These are phyloP conservation scores for Rhabdophis nuchalis DNA, from an alignment of 2,797 vertebrate genomes.

Conservation along the genomic window DNA sequence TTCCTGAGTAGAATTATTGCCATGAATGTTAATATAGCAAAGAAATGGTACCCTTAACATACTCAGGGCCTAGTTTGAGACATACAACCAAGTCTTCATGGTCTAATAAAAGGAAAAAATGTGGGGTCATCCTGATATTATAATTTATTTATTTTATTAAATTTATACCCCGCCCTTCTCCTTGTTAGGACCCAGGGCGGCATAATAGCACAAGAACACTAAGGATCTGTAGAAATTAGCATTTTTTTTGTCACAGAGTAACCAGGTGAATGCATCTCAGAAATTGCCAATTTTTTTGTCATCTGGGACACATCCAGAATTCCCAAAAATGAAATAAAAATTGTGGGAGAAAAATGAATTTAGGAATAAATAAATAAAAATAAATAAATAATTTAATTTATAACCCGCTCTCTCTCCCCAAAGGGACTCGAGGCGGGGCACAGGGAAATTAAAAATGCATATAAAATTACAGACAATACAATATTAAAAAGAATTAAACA, in stretches of 20 bases:
- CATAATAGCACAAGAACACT: neutral
- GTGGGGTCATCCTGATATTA: neutral
- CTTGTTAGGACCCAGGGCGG: too few relatives aligned
- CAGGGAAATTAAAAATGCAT: too few relatives aligned
- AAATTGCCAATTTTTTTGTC: neutral
- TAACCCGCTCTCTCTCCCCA: too few relatives aligned
- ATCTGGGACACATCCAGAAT: neutral
- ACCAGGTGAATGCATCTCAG: neutral
- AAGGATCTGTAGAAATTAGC: neutral
- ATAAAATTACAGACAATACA: too few relatives aligned
- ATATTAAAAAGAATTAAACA: too few relatives aligned
- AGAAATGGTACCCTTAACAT: neutral
- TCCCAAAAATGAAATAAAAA: neutral
- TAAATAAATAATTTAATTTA: too few relatives aligned
- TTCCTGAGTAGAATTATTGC: neutral
- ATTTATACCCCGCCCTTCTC: too few relatives aligned
- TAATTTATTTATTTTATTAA: too few relatives aligned
- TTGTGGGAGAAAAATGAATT: neutral
- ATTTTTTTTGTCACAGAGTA: neutral
- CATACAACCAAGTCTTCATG: neutral
- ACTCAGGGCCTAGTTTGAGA: neutral
- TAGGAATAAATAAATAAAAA: too few relatives aligned
- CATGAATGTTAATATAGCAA: neutral
- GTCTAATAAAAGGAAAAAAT: neutral
- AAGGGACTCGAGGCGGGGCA: too few relatives aligned